Evolutionary conservation across 2,888 invertebrate species (phyloP).

Genomic region (Athalia circularis): DNA sequence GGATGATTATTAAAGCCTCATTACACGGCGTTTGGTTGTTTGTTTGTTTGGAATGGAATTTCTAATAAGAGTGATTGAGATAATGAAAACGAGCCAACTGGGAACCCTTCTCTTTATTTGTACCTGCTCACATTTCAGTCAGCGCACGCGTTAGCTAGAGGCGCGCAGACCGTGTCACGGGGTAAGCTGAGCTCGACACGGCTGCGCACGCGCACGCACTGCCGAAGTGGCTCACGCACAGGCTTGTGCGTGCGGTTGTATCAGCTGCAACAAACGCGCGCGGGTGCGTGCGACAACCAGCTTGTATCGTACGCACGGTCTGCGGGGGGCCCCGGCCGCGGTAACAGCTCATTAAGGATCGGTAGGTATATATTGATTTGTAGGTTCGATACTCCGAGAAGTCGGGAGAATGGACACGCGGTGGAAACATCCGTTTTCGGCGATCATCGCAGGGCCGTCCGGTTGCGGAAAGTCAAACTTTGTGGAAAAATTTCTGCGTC

Average conservation of each 20-base stretch:
- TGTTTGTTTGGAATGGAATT: too few relatives aligned
- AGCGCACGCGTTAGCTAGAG: background rate
- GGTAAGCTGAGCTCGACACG: background rate
- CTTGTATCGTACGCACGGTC: background rate
- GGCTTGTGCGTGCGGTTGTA: background rate
- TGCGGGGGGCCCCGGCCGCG: background rate
- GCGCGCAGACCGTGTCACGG: background rate
- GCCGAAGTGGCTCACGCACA: background rate
- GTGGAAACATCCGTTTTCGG: constrained; percentile 34
- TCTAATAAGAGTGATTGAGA: too few relatives aligned
- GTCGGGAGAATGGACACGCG: constrained; percentile 19
- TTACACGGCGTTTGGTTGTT: too few relatives aligned
- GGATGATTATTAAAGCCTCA: too few relatives aligned
- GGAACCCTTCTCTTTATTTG: too few relatives aligned
- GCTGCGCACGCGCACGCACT: too few relatives aligned
- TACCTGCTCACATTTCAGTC: too few relatives aligned
- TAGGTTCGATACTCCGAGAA: background rate
- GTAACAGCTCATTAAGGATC: background rate
- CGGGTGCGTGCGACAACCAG: background rate
- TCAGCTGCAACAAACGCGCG: background rate
- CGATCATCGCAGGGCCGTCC: constrained; percentile 24
- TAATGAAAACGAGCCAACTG: too few relatives aligned
- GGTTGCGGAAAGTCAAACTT: constrained; percentile 31
- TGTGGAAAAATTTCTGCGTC: constrained; percentile 9
- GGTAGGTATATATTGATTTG: background rate